Evolutionary conservation across 30 jellyfish, hydroid and myxozoan species (phyloP), one percentile per base, ranked within the genome.

Genomic region (Aurelia aurita): DNA sequence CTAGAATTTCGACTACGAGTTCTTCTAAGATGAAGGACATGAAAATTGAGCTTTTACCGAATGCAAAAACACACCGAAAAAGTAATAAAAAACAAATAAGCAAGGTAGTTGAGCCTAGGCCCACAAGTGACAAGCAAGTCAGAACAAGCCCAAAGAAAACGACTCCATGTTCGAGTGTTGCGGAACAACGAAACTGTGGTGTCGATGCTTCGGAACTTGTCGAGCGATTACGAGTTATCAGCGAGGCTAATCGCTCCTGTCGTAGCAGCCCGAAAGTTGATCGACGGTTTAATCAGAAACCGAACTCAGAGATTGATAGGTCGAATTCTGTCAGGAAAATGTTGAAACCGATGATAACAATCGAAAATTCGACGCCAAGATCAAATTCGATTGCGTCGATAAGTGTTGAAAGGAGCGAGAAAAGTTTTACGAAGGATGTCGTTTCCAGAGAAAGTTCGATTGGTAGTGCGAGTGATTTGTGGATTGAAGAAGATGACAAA

Each of bases 391-490:
- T 72, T 5, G 87, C 57, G 19, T 39, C 64, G 27, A 18, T 43
- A 0, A 59, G 27, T 19, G 47, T 20, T 10, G 83, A 54, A 58
- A 62, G n/a, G 57, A 25, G 25, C 19, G 34, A 44, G 59, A 28
- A 14, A 14, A 31, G 27, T 63, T 39, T 74, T 39, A 18, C 64
- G 16, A 70, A 66, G 7, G 43, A 22, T 16, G 32, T 47, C 28
- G 74, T 83, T 19, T 83, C 93, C 16, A 20, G 93, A 69, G 93
- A 83, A 53, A 69, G 93, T 45, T 83, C 93, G 14, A 83, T 83
- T 5, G 93, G 93, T 9, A 83, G 93, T 70, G 93, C 93, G 2
- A 83, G 93, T 47, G 93, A 83, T 58, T 83, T 83, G 67, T 69
- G 86, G 93, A 43, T 83, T 51, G 93, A 83, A 39, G 92, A 83